Evolutionary conservation across 2,797 vertebrate genomes (phyloP), one percentile per base, ranked within the genome.

Genomic region (Catostomus latipinnis): DNA sequence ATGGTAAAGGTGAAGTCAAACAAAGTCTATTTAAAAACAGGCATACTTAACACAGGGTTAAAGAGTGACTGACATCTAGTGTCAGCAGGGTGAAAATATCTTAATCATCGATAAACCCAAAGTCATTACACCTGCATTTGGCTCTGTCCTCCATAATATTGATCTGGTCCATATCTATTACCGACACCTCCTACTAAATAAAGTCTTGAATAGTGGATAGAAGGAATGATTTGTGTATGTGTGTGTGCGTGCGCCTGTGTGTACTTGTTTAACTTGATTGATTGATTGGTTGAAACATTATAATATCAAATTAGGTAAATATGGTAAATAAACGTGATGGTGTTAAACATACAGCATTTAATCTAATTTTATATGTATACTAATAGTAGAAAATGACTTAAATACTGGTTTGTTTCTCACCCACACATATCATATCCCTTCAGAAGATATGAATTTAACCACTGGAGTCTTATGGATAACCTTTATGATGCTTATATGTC

Each of bases 51-150:
- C 92, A 92, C 88, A 88, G 88, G 93, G 93, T 94, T 94, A 94
- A 94, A 93, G 93, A 94, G 92, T 90, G 90, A 87, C 92, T 94
- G 93, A 94, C 93, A 93, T 91, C 54, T 85, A 91, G 89, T 92
- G 93, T 93, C 93, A 93, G 91, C 88, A 80, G 88, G 86, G 88
- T 93, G 93, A 94, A 93, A 94, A 93, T 94, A 94, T 94, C 92
- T 93, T 94, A 93, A 94, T 94, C 93, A 94, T 92, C 93, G 92
- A 93, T 92, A 92, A 93, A 92, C 87, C 92, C 91, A 93, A 93
- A 93, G 92, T 92, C 93, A 94, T 94, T 94, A 93, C 88, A 91
- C 91, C 91, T 88, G 89, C 89, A 81, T 92, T 91, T 90, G 93
- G 92, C 93, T 34, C 65, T 88, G 91, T 91, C 91, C 91, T 87